Base-by-base conservation (phyloP, 2,113 vertebrate species). In the Nematolebias whitei region DNA sequence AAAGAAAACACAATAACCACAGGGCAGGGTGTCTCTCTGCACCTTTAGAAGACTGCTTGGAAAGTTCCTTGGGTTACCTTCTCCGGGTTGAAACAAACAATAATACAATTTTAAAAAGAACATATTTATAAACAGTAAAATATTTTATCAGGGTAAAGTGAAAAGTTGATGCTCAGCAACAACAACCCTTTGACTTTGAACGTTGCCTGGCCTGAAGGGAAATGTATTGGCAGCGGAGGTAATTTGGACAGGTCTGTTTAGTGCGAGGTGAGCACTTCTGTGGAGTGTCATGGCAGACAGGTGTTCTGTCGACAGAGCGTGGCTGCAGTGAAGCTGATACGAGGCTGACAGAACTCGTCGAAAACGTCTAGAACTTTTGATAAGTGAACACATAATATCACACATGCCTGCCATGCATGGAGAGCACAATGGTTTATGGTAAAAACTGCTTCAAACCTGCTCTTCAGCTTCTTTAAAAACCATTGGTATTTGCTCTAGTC, bases 221-320 rank as follows among this genome's bases (percentile, higher is more conserved):
- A 82, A 88, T 88, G 65, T 83, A 84, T 84, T 77, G 78, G 63
- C 50, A 76, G 54, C 63, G 54, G 51, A 49, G 79, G 56, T 54
- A 74, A 78, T 74, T 73, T 65, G 63, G 77, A 61, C 67, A 69
- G 71, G 58, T 77, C 68, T 53, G 19, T 83, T 70, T 86, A 72
- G 83, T 86, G 88, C 88, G 78, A 84, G 57, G 86, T 85, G 77
- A 87, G 82, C 77, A 75, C 82, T 88, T 82, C 77, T 82, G 68
- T 83, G 80, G 80, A 82, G 73, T 80, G 74, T 79, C 78, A 80
- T 70, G 77, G 66, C 76, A 68, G 70, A 67, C 49, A 84, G 64
- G 47, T 54, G 66, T 65, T 80, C 62, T 79, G 75, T 84, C 74
- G 66, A 70, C 44, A 63, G 19, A 53, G 56, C 22, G 14, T 65